Percentiles rank a stretch among this genome's conserved stretches.
These are phyloP conservation scores for Oegoconia quadripuncta DNA, from an alignment of 2,888 invertebrate species.

Conservation along the genomic window DNA sequence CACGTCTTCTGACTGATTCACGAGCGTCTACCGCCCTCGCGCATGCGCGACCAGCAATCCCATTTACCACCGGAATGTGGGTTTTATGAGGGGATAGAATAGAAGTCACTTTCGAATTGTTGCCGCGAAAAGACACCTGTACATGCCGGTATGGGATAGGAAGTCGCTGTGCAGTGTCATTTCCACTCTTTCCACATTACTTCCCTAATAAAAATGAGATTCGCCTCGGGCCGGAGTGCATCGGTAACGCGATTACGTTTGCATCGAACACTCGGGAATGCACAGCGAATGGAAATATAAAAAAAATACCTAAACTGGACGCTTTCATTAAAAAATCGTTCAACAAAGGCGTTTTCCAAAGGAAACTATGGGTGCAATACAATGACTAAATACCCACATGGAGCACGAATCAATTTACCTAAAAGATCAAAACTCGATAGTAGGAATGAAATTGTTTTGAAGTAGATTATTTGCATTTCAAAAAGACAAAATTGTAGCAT, in stretches of 20 bases:
- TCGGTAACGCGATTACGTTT: conserved; percentile 36
- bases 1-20: conserved; percentile 48
- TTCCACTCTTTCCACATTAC: conserved; percentile 71
- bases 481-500: too few species aligned
- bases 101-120: conserved; percentile 23
- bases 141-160: conserved; percentile 53
- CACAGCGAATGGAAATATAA: background rate
- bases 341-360: too few species aligned
- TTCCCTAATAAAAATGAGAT: conserved; percentile 73
- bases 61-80: conserved; percentile 22
- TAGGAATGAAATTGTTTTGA: too few species aligned
- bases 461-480: too few species aligned
- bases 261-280: conserved; percentile 32
- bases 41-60: conserved; percentile 36
- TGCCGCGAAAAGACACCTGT: conserved; percentile 59
- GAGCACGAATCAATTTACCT: too few species aligned
- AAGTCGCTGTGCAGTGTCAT: conserved; percentile 76
- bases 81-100: conserved; percentile 18
- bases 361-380: too few species aligned
- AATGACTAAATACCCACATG: too few species aligned
- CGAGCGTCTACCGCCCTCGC: conserved; percentile 29
- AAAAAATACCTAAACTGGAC: too few species aligned
- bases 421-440: too few species aligned
- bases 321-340: too few species aligned
- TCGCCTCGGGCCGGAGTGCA: conserved; percentile 41